Base-by-base conservation (phyloP, 2,113 vertebrate genomes). In the Saimiri boliviensis region DNA sequence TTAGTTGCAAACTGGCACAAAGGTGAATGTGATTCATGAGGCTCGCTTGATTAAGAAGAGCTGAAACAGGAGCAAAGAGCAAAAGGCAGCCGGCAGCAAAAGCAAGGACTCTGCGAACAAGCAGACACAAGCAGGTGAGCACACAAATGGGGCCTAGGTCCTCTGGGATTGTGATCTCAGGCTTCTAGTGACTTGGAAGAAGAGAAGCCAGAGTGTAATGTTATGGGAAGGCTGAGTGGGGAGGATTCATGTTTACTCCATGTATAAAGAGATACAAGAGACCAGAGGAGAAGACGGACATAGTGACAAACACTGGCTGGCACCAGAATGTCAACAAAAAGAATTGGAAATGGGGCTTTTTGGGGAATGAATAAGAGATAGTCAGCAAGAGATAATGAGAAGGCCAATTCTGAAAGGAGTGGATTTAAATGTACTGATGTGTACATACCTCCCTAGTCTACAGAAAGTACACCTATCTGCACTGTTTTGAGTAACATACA, bases 1-100 rank as follows among this genome's bases (percentile, higher is more conserved):
- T 77, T 68, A 71, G 25, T 93, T 96, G 56, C 37, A 94, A 81
- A 90, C 40, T 60, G 42, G 86, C 40, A 89, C 97, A 97, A 97
- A 96, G 97, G 98, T 98, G 80, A 86, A 56, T 82, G 83, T 79
- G 80, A 30, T 74, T 95, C 13, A 21, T 21, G 21, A 95, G 73
- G 19, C 79, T 58, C 6, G 30, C 71, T 89, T 93, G 89, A 86
- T 93, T 98, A 88, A 93, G 47, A 73, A 81, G 47, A 80, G 71
- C 35, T 97, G 27, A 76, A 88, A 79, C 27, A 86, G 54, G 96
- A 97, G 86, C 97, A 97, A 96, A 97, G 97, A 96, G 96, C 97
- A 97, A 96, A 97, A 95, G 91, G 70, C 94, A 96, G 19, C 23
- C 47, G 60, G 10, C 42, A 52, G 54, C 42, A 80, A 89, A 54